Conservation (phyloP, 2,888 invertebrate genomes). For the Pecten maximus region DNA sequence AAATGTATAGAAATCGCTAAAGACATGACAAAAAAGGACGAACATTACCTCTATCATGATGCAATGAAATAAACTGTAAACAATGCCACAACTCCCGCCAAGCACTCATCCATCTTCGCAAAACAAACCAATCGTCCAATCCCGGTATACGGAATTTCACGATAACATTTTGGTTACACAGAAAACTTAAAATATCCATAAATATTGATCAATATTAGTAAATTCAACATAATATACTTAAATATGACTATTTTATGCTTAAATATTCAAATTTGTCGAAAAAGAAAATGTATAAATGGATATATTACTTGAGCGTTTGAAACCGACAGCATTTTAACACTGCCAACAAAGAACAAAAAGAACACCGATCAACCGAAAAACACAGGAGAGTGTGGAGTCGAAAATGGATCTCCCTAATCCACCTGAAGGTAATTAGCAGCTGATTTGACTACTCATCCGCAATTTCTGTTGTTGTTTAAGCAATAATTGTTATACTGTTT, state of each 20-base stretch:
- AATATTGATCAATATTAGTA: too few relatives aligned
- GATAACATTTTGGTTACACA: neutral
- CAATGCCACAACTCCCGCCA: constrained; percentile 49
- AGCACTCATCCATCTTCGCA: constrained; percentile 52
- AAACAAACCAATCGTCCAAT: constrained; percentile 42
- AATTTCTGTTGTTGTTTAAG: neutral
- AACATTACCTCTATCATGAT: constrained; percentile 52
- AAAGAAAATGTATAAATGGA: neutral
- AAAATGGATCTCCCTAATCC: constrained; percentile 62
- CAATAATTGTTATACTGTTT: too few relatives aligned
- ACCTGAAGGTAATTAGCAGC: constrained; percentile 62
- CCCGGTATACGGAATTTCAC: constrained; percentile 6
- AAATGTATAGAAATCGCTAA: neutral
- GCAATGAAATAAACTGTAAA: constrained; percentile 21
- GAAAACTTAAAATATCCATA: neutral
- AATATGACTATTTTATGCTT: neutral
- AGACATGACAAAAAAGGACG: neutral
- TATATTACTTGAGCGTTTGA: neutral
- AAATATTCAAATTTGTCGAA: neutral
- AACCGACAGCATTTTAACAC: neutral
- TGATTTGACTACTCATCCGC: neutral
- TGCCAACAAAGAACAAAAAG: neutral
- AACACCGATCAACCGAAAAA: neutral
- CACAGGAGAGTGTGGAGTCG: neutral
- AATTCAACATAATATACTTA: too few relatives aligned